These are phyloP conservation scores for Gnatocerus cornutus DNA, from an alignment of 2,888 invertebrate genomes.

Conservation along the genomic window DNA sequence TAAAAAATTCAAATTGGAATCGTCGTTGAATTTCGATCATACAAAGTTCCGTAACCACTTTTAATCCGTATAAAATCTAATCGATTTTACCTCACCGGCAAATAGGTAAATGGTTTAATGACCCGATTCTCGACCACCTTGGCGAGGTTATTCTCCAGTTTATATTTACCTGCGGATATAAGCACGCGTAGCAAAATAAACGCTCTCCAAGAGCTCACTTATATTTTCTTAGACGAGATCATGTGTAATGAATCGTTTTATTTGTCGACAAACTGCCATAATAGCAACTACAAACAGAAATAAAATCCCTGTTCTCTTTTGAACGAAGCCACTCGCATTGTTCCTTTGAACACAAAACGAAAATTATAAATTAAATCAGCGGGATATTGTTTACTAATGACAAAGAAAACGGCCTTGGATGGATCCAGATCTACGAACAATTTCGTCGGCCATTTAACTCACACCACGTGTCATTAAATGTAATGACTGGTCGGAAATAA, in stretches of 20 bases:
- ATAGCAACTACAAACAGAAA: slow-evolving; percentile 31
- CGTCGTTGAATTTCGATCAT: slow-evolving; percentile 1
- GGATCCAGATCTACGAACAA: slow-evolving; percentile 30
- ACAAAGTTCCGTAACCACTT: slow-evolving; percentile 1
- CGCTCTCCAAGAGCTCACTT: slow-evolving; percentile 24
- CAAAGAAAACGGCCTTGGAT: slow-evolving; percentile 32
- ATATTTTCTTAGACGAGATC: slow-evolving; percentile 19
- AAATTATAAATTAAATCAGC: slow-evolving; percentile 44
- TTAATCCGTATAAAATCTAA: slow-evolving; percentile 24
- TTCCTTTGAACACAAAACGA: slow-evolving; percentile 6
- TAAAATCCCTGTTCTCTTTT: slow-evolving; percentile 15
- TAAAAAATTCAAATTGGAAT: slow-evolving; percentile 22
- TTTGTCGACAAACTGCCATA: slow-evolving; percentile 28
- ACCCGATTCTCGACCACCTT: slow-evolving; percentile 37
- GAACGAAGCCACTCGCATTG: slow-evolving; percentile 8
- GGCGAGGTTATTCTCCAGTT: slow-evolving; percentile 37
- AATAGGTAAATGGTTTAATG: slow-evolving; percentile 35
- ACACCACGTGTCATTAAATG: slow-evolving; percentile 24
- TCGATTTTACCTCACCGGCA: slow-evolving; percentile 19
- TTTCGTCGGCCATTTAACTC: slow-evolving; percentile 8
- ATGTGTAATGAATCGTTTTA: slow-evolving; percentile 39
- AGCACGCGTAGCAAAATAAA: slow-evolving; percentile 36
- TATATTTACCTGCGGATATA: slow-evolving; percentile 38
- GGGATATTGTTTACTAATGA: slow-evolving; percentile 41
- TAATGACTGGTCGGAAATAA: slow-evolving; percentile 32